Percentiles rank a stretch among this genome's conserved stretches.
Conservation (phyloP, 1,140 invertebrate genomes). For the Antheraea mylitta region DNA sequence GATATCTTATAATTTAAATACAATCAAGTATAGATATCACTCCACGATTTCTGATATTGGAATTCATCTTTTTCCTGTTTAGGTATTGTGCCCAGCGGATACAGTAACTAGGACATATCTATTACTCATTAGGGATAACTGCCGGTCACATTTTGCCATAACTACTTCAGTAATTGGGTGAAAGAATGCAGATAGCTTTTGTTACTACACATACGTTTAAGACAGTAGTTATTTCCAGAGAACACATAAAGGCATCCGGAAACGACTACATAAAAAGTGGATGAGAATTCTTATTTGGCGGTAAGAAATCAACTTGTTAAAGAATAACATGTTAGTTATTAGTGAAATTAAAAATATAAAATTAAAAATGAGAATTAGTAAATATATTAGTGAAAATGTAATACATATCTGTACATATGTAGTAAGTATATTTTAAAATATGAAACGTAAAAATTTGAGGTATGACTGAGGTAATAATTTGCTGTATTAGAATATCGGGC, state of each 20-base stretch:
- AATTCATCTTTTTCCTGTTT: background rate
- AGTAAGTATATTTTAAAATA: background rate
- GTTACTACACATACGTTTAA: background rate
- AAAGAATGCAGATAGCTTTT: slow-evolving; percentile 1
- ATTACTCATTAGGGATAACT: slow-evolving; percentile 2
- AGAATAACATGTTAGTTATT: background rate
- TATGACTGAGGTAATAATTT: slow-evolving; percentile 13
- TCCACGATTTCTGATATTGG: background rate
- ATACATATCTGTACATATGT: background rate
- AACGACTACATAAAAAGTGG: background rate
- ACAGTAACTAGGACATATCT: slow-evolving; percentile 2
- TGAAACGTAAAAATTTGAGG: slow-evolving; percentile 2
- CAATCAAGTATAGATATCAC: background rate
- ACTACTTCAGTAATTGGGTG: background rate
- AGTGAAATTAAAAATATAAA: too few relatives aligned
- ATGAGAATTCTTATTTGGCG: background rate
- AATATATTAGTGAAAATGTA: background rate
- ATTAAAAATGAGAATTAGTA: too few relatives aligned
- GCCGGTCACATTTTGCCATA: background rate
- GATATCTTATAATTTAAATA: background rate
- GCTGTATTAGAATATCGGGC: slow-evolving; percentile 15
- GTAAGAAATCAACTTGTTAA: background rate
- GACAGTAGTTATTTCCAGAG: background rate
- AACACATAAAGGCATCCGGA: background rate
- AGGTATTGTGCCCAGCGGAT: background rate